Percentiles rank a stretch among this genome's conserved stretches.
phyloP scores from a whole-genome alignment of 2,888 invertebrate species.

The Meta bourneti region DNA sequence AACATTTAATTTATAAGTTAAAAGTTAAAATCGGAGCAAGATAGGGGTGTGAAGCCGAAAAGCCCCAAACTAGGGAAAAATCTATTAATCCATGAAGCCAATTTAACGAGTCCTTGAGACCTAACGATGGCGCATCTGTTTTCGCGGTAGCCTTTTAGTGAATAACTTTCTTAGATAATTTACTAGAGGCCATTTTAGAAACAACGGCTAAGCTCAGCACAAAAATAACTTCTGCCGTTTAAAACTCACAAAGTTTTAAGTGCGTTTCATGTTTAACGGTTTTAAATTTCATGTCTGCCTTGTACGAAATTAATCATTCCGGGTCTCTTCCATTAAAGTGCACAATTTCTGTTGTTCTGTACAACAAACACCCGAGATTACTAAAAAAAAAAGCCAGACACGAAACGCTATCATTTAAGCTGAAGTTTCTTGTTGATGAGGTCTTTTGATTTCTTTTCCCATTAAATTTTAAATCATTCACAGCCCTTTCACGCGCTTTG shows the following conservation, averaged over 20 bases:
- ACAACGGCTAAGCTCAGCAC: not conserved
- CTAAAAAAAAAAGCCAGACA: not conserved
- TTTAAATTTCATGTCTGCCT: not conserved
- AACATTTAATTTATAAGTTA: no score
- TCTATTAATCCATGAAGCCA: not conserved
- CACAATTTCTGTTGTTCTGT: not conserved
- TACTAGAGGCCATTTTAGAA: not conserved
- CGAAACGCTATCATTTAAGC: not conserved
- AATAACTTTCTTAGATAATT: not conserved
- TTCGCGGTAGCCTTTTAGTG: not conserved
- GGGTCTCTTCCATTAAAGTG: not conserved
- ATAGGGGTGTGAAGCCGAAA: not conserved
- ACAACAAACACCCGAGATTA: not conserved
- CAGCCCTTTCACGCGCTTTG: not conserved
- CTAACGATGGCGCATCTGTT: not conserved
- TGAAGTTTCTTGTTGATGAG: not conserved
- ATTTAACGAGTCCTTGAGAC: not conserved
- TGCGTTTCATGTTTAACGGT: not conserved
- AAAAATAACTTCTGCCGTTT: not conserved
- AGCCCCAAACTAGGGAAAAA: not conserved
- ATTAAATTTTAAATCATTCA: constrained; percentile 15
- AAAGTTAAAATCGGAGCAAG: no score
- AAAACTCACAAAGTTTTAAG: not conserved
- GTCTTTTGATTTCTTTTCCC: not conserved
- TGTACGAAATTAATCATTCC: not conserved